phyloP scores from a whole-genome alignment of 2,797 vertebrate genomes.

The Brotula barbata region DNA sequence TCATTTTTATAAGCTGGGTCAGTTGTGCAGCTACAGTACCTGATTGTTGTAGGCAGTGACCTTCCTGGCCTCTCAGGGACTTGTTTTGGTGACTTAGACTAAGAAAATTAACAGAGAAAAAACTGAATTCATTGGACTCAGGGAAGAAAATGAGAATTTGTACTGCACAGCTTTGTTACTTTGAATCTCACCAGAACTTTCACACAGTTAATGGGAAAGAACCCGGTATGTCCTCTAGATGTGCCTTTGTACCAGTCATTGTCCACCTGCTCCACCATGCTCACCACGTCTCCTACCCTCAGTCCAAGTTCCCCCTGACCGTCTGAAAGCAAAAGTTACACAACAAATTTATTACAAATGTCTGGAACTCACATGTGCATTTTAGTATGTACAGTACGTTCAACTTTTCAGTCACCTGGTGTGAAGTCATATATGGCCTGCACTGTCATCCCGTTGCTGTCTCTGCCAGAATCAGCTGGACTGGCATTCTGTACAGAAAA shows the following conservation, averaged over 20 bases:
- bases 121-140: background rate
- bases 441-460: slow-evolving; percentile 74
- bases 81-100: slow-evolving; percentile 62
- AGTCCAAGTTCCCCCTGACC: slow-evolving; percentile 87
- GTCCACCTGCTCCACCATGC: slow-evolving; percentile 88
- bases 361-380: background rate
- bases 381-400: too few species aligned
- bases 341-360: background rate
- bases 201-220: slow-evolving; percentile 89
- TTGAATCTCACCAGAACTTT: slow-evolving; percentile 76
- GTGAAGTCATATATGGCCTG: slow-evolving; percentile 87
- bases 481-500: slow-evolving; percentile 48
- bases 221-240: slow-evolving; percentile 82
- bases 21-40: slow-evolving; percentile 51
- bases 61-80: slow-evolving; percentile 51
- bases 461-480: slow-evolving; percentile 37
- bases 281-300: slow-evolving; percentile 85
- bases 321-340: slow-evolving; percentile 72
- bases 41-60: slow-evolving; percentile 52
- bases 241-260: slow-evolving; percentile 90
- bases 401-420: slow-evolving; percentile 64
- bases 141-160: background rate
- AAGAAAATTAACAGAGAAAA: slow-evolving; percentile 4
- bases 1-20: background rate
- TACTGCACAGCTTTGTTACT: background rate